phyloP scores from a whole-genome alignment of 2,113 vertebrate species.

The Crocuta crocuta region DNA sequence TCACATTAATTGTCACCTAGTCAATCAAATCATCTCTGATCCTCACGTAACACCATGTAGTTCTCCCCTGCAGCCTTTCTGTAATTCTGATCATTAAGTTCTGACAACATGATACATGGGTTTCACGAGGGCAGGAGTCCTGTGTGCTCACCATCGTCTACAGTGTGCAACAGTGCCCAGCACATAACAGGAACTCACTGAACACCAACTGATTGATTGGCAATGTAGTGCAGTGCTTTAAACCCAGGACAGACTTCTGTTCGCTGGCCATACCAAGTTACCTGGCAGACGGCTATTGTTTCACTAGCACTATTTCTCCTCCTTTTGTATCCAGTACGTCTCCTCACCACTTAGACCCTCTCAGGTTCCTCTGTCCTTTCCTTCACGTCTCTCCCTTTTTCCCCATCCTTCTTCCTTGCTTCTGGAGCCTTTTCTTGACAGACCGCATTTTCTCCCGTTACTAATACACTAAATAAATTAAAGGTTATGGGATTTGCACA shows the following conservation, averaged over 20 bases:
- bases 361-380: background rate
- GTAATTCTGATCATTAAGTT: background rate
- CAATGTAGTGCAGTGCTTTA: too few relatives aligned
- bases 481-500: background rate
- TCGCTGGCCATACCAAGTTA: accelerated
- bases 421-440: background rate
- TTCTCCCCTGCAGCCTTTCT: background rate
- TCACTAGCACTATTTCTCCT: background rate
- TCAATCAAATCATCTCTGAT: background rate
- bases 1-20: background rate
- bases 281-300: background rate
- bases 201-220: background rate
- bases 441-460: background rate
- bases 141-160: background rate
- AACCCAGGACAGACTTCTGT: background rate
- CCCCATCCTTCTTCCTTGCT: background rate
- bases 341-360: background rate
- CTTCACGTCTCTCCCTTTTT: background rate
- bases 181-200: background rate
- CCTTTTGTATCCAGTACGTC: background rate
- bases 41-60: background rate
- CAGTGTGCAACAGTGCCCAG: background rate
- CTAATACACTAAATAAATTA: background rate
- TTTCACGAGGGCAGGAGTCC: background rate
- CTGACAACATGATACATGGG: background rate